phyloP scores from a whole-genome alignment of 2,797 vertebrate genomes.

The Acestrorhynchus altus region DNA sequence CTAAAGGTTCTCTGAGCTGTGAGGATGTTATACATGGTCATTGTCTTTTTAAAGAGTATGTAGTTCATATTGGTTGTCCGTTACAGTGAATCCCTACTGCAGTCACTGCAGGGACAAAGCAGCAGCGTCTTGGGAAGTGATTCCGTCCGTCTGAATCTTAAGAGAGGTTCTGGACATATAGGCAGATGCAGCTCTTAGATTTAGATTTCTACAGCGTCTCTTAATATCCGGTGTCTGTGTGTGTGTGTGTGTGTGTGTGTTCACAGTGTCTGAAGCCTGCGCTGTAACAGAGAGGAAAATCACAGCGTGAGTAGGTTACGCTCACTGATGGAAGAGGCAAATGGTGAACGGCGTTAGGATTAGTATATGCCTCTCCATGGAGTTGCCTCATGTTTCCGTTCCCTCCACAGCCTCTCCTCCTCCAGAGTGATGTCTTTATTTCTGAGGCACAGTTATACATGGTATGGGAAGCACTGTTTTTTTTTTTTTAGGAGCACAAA shows the following conservation, averaged over 20 bases:
- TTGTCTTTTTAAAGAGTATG: not conserved
- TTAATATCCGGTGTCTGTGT: constrained; percentile 44
- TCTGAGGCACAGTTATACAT: constrained; percentile 41
- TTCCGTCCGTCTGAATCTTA: constrained; percentile 44
- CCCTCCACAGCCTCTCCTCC: constrained; percentile 34
- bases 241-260: constrained; percentile 36
- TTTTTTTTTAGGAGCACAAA: constrained; percentile 55
- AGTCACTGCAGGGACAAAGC: constrained; percentile 1
- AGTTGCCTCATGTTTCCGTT: constrained; percentile 35
- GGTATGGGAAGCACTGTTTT: constrained; percentile 51
- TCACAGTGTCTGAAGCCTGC: constrained; percentile 12
- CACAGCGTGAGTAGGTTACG: constrained; percentile 46
- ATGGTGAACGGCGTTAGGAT: constrained; percentile 53
- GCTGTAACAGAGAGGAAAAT: constrained; percentile 49
- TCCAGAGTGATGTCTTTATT: constrained; percentile 60
- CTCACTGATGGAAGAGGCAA: constrained; percentile 55
- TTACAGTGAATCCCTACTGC: not conserved
- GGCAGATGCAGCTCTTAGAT: constrained; percentile 36
- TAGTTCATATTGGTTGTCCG: not conserved
- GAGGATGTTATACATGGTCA: too few relatives aligned
- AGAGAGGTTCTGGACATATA: constrained; percentile 40
- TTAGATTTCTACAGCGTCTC: constrained; percentile 49
- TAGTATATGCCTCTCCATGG: constrained; percentile 49
- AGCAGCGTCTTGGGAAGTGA: constrained; percentile 30
- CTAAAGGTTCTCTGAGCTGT: too few relatives aligned